Evolutionary conservation across 2,113 vertebrate genomes (phyloP), one percentile per base, ranked within the genome.

Genomic region (Raja brachyura): DNA sequence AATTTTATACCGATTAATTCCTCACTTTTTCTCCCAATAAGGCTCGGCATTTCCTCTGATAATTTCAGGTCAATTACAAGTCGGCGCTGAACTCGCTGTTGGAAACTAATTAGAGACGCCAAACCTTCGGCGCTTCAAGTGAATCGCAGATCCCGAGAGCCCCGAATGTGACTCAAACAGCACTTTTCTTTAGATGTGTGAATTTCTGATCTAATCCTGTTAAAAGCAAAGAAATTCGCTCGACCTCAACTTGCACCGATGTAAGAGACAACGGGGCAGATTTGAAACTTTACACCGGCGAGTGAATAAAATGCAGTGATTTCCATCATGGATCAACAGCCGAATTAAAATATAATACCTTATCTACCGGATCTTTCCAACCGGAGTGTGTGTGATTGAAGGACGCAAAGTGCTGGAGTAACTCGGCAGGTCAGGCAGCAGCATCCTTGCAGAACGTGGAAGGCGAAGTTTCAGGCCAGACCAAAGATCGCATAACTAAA

Each of bases 181-280:
- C 33, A 73, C 63, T 90, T 48, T 90, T 39, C 25, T 39, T 22
- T 25, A 92, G 39, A 48, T 4, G 88, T 48, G 66, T 48, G 7
- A 92, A 70, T 20, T 92, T 70, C 33, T 73, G 33, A 39, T 70
- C 33, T 68, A 92, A 92, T 73, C 88, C 88, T 70, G 33, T 92
- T 92, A 92, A 92, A 48, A 73, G 33, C 20, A 48, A 70, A 70
- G 5, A 48, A 10, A 92, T 48, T 20, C 66, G 70, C 33, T 18
- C 66, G 18, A 22, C 20, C 18, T 92, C 70, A 92, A 70, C 66
- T 9, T 59, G 39, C 2, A 39, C 66, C 70, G 18, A 73, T 31
- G 59, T 63, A 61, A 31, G 25, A 16, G 83, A 63, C 56, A 86
- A 86, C n/a, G 1, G 28, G 54, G 25, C 61, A 61, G 28, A 88